Conservation (phyloP, 2,888 invertebrate species). For the Sarcophaga subvicina region DNA sequence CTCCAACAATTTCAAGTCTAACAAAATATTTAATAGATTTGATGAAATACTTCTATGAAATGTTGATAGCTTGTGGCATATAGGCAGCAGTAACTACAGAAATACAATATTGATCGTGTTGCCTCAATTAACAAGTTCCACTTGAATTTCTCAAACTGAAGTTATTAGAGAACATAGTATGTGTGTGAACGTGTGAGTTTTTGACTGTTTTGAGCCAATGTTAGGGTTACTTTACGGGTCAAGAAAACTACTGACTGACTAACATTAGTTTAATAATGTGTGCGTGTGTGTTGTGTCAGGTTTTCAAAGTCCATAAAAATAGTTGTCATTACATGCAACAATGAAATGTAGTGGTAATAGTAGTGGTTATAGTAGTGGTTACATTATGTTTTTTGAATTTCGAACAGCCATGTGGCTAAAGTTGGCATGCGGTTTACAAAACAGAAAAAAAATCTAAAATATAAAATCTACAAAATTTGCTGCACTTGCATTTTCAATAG, state of each 20-base stretch:
- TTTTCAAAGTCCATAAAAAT: constrained; percentile 40
- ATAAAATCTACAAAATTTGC: constrained; percentile 13
- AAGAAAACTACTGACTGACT: constrained; percentile 52
- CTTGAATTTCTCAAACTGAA: neutral
- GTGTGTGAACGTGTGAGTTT: constrained; percentile 9
- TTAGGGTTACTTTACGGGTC: constrained; percentile 52
- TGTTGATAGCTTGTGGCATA: neutral
- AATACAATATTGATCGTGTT: constrained; percentile 8
- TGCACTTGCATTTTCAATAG: constrained; percentile 46
- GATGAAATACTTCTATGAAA: no score
- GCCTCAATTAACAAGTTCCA: constrained; percentile 5
- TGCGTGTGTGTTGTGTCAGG: constrained; percentile 21
- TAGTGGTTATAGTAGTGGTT: neutral
- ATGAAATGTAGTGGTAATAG: constrained; percentile 4
- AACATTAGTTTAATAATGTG: neutral
- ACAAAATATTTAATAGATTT: no score
- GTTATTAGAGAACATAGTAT: neutral
- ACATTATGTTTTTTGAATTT: constrained; percentile 12
- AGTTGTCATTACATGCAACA: constrained; percentile 52
- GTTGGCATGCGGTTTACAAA: constrained; percentile 23
- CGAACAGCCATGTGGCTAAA: constrained; percentile 20
- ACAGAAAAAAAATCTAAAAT: constrained; percentile 7
- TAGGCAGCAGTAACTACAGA: neutral
- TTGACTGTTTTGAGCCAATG: constrained; percentile 33
- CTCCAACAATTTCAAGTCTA: no score